Evolutionary conservation across 2,113 vertebrate genomes (phyloP).

Genomic region (Dicentrarchus labrax): DNA sequence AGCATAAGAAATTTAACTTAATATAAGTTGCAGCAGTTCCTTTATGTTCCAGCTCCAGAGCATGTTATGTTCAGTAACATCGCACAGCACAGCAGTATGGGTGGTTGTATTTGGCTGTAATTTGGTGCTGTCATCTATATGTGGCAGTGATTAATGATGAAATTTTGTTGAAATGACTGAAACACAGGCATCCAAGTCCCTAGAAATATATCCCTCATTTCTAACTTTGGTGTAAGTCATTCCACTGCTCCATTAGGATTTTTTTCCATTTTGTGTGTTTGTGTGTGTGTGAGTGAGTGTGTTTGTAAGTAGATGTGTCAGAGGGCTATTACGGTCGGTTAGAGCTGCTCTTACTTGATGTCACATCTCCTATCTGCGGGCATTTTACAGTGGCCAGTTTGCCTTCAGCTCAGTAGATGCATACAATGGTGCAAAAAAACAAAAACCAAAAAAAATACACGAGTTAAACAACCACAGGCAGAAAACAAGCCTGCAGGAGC

Average conservation of each 20-base stretch:
- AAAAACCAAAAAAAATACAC: constrained; percentile 8
- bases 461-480: constrained; percentile 27
- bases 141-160: constrained; percentile 55
- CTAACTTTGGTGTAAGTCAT: constrained; percentile 45
- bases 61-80: not conserved
- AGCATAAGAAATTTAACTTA: constrained; percentile 38
- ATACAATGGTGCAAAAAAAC: constrained; percentile 40
- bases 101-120: not conserved
- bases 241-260: constrained; percentile 41
- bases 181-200: constrained; percentile 32
- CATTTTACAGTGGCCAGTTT: constrained; percentile 46
- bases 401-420: constrained; percentile 46
- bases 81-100: constrained; percentile 10
- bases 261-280: constrained; percentile 37
- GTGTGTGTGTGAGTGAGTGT: constrained; percentile 24
- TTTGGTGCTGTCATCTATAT: constrained; percentile 33
- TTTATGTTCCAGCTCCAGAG: constrained; percentile 1
- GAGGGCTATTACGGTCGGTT: constrained; percentile 59
- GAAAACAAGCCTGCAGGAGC: constrained; percentile 31
- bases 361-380: constrained; percentile 63
- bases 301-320: constrained; percentile 60
- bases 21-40: constrained; percentile 50
- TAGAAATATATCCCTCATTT: constrained; percentile 36
- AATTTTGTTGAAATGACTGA: constrained; percentile 43
- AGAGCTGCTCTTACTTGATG: constrained; percentile 66